Evolutionary conservation across 2,888 invertebrate species (phyloP), one percentile per base, ranked within the genome.

Genomic region (Mythimna lalbum): DNA sequence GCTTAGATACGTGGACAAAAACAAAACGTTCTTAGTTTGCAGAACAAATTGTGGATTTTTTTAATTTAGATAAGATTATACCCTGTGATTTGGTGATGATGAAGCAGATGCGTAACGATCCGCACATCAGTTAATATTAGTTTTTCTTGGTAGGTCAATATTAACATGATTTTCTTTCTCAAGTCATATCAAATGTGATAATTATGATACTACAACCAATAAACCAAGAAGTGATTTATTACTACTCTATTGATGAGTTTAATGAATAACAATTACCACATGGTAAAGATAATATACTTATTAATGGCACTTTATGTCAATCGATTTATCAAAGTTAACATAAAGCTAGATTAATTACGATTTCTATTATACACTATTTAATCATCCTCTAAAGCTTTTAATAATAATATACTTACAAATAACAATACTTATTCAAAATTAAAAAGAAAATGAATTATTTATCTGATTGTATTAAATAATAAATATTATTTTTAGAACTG

Each of bases 281-380:
- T 14, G n/a, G 14, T 55, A 43, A 36, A 47, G 27, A 63, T 36
- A 73, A 55, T 47, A 47, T 7, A 53, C 36, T 49, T 47, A 62
- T 36, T 53, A 56, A 55, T n/a, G 60, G 14, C 19, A 21, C 31
- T 39, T 31, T 56, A 57, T 47, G 19, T 52, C 67, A 43, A 66
- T 36, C 36, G 27, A 57, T 43, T 43, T 19, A 27, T 39, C 9
- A 12, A n/a, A 47, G n/a, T 12, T 47, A n/a, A 55, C 12, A 69
- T 31, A 36, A 21, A 69, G 21, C 49, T 39, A 65, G 36, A 59
- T 36, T 57, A 36, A 21, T 50, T 50, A 66, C 21, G n/a, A 55
- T 36, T n/a, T n/a, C n/a, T n/a, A n/a, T n/a, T 36, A 23, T 14
- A 33, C 19, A 21, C 21, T 17, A 59, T 21, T 57, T 23, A 49